These are phyloP conservation scores for Rynchops niger DNA, from an alignment of 2,113 vertebrate species.

Conservation along the genomic window DNA sequence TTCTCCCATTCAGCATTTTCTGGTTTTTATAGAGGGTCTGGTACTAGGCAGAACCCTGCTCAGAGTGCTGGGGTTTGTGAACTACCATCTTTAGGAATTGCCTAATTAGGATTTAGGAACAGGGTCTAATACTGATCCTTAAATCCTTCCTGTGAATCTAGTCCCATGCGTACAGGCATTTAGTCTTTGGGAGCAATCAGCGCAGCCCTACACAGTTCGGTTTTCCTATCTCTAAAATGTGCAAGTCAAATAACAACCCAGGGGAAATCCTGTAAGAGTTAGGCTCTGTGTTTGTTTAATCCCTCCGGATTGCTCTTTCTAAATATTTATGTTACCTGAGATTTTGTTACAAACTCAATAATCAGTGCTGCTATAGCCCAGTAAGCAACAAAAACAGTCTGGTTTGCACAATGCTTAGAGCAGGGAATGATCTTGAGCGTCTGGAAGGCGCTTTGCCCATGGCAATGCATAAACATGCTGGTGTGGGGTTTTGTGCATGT, in stretches of 20 bases:
- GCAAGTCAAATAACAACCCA: background rate
- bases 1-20: background rate
- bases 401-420: background rate
- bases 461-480: background rate
- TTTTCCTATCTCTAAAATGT: background rate
- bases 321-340: slow-evolving; percentile 53
- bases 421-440: background rate
- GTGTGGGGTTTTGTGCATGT: background rate
- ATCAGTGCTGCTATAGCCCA: background rate
- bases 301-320: background rate
- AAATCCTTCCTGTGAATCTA: background rate
- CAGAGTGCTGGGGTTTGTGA: background rate
- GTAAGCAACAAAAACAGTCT: background rate
- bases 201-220: background rate
- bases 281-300: background rate
- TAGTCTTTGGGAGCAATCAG: background rate
- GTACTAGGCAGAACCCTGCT: background rate
- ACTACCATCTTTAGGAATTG: background rate
- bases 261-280: background rate
- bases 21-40: background rate
- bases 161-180: background rate
- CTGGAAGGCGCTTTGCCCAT: background rate
- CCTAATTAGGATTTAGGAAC: background rate
- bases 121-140: background rate
- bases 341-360: background rate